These are phyloP conservation scores for Anoplophora glabripennis DNA, from an alignment of 1,140 invertebrate species.

Conservation along the genomic window DNA sequence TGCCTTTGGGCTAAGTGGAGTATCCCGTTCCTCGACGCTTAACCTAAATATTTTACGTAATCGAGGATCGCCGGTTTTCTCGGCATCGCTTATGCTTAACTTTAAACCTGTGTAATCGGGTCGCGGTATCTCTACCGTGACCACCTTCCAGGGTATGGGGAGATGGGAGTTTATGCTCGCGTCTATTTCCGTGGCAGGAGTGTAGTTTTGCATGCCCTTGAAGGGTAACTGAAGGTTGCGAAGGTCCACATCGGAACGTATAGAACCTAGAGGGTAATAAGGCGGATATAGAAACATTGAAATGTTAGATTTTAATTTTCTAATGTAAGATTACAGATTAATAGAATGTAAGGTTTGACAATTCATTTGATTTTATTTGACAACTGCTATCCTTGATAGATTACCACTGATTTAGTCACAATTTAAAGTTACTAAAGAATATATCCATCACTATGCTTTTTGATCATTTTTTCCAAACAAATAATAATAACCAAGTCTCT, in stretches of 20 bases:
- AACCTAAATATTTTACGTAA: slow-evolving; percentile 70
- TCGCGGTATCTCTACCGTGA: slow-evolving; percentile 65
- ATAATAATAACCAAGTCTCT: no score
- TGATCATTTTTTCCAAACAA: no score
- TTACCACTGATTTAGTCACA: no score
- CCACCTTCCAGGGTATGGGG: slow-evolving; percentile 65
- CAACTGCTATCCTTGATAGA: no score
- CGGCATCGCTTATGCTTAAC: slow-evolving; percentile 64
- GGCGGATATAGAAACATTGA: no score
- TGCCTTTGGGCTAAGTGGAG: slow-evolving; percentile 53
- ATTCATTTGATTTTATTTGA: no score
- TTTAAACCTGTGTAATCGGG: slow-evolving; percentile 73
- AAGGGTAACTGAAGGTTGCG: slow-evolving; percentile 69
- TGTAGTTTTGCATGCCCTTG: slow-evolving; percentile 70
- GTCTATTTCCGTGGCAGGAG: slow-evolving; percentile 81
- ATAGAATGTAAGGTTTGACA: no score
- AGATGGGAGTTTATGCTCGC: slow-evolving; percentile 74
- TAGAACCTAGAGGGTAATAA: not conserved
- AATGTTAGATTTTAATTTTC: no score
- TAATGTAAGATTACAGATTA: no score
- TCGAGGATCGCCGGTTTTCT: slow-evolving; percentile 66
- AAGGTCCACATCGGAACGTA: slow-evolving; percentile 67
- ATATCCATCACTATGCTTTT: no score
- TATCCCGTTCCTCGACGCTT: slow-evolving; percentile 55
- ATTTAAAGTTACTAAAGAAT: no score